These are phyloP conservation scores for Ischnura elegans DNA, from an alignment of 2,888 invertebrate species.

Conservation along the genomic window DNA sequence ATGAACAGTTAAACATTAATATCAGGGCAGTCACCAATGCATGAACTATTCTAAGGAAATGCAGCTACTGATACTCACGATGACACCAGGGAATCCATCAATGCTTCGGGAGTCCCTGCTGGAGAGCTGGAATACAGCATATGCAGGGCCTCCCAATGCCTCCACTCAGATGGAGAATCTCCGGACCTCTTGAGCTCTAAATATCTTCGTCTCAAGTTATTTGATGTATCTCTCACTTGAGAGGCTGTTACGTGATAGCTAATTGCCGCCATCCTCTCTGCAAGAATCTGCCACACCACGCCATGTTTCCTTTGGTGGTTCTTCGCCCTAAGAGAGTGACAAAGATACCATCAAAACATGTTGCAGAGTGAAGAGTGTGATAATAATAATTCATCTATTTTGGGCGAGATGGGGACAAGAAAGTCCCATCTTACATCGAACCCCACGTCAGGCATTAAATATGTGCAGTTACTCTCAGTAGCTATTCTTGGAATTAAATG, in stretches of 20 bases:
- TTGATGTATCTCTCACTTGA: not conserved
- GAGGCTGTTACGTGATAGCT: not conserved
- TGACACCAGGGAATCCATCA: not conserved
- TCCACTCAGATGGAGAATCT: not conserved
- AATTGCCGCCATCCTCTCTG: not conserved
- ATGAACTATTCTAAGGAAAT: not conserved
- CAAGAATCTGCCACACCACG: not conserved
- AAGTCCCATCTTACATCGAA: too few species aligned
- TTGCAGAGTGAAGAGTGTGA: too few species aligned
- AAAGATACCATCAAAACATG: not conserved
- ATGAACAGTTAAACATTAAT: not conserved
- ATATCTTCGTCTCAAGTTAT: not conserved
- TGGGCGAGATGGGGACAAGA: too few species aligned
- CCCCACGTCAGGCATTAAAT: too few species aligned
- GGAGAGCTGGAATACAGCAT: not conserved
- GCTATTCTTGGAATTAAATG: too few species aligned
- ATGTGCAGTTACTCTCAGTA: too few species aligned
- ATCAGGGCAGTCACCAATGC: not conserved
- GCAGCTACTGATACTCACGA: not conserved
- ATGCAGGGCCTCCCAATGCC: too few species aligned
- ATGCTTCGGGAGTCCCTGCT: not conserved
- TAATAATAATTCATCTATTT: too few species aligned
- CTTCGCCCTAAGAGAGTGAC: not conserved
- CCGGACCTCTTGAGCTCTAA: not conserved
- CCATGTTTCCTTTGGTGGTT: not conserved